Conservation (phyloP, 2,797 vertebrate genomes). For the Gastrophryne carolinensis region DNA sequence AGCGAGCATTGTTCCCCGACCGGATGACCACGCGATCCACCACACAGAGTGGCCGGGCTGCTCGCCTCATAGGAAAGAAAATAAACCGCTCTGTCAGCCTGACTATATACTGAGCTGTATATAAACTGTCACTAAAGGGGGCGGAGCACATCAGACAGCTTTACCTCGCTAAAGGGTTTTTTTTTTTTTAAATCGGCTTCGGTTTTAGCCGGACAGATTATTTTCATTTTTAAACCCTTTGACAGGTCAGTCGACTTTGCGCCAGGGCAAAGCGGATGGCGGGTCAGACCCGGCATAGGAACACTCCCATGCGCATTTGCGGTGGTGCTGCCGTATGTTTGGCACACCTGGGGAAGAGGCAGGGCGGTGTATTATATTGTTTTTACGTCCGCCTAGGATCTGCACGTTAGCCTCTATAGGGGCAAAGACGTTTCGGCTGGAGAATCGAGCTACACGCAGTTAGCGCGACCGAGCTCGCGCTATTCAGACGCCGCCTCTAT, state of each 20-base stretch:
- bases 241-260: not conserved
- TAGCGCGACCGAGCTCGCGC: not conserved
- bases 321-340: not conserved
- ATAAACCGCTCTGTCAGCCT: conserved; percentile 95
- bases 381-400: conserved; percentile 54
- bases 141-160: too few relatives aligned
- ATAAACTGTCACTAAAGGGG: conserved; percentile 44
- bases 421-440: not conserved
- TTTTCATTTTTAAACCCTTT: too few relatives aligned
- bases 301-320: not conserved
- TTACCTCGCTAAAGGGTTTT: too few relatives aligned
- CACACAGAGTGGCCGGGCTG: conserved; percentile 79
- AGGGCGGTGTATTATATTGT: conserved; percentile 40
- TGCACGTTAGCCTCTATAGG: conserved; percentile 51
- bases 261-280: too few relatives aligned
- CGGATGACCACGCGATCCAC: conserved; percentile 89
- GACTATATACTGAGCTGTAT: conserved; percentile 85
- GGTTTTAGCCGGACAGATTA: too few relatives aligned
- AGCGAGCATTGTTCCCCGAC: conserved; percentile 87
- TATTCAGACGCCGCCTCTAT: conserved; percentile 35
- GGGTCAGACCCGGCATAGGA: not conserved
- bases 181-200: too few relatives aligned
- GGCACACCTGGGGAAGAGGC: not conserved
- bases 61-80: conserved; percentile 93
- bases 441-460: not conserved